These are phyloP conservation scores for Ennomos fuscantarius DNA, from an alignment of 2,888 invertebrate genomes.

Conservation along the genomic window DNA sequence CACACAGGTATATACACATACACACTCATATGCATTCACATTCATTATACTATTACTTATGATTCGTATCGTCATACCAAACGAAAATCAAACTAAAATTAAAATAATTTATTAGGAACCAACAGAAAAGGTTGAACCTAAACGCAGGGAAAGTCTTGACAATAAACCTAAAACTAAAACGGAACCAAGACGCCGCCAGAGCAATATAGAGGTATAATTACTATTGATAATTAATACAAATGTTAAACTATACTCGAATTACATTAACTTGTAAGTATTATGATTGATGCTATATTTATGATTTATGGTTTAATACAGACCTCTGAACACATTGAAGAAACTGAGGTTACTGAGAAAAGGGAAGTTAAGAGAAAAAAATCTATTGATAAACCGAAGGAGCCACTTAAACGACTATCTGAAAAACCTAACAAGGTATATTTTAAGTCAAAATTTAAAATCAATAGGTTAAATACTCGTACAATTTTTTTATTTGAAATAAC, in stretches of 20 bases:
- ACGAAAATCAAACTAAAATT: not conserved
- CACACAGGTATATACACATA: slow-evolving; percentile 57
- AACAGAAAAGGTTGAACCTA: slow-evolving; percentile 56
- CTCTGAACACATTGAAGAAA: slow-evolving; percentile 43
- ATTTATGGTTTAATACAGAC: slow-evolving; percentile 46
- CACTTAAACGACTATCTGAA: slow-evolving; percentile 52
- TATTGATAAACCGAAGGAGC: slow-evolving; percentile 48
- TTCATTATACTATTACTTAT: slow-evolving; percentile 21
- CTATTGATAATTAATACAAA: not conserved
- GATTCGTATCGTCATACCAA: slow-evolving; percentile 8
- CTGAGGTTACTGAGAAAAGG: slow-evolving; percentile 46
- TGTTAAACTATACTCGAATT: not conserved
- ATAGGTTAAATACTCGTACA: too few species aligned
- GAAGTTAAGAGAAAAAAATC: slow-evolving; percentile 51
- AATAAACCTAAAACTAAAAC: slow-evolving; percentile 30
- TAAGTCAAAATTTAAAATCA: not conserved
- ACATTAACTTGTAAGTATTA: not conserved
- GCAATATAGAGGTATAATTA: slow-evolving; percentile 63
- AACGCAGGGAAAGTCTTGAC: slow-evolving; percentile 61
- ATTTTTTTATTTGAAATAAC: too few species aligned
- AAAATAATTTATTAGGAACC: slow-evolving; percentile 53
- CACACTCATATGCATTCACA: slow-evolving; percentile 43
- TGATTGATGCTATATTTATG: not conserved
- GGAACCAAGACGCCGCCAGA: slow-evolving; percentile 50
- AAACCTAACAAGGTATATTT: slow-evolving; percentile 52